These are phyloP conservation scores for Carettochelys insculpta DNA, from an alignment of 2,113 vertebrate genomes.

Conservation along the genomic window DNA sequence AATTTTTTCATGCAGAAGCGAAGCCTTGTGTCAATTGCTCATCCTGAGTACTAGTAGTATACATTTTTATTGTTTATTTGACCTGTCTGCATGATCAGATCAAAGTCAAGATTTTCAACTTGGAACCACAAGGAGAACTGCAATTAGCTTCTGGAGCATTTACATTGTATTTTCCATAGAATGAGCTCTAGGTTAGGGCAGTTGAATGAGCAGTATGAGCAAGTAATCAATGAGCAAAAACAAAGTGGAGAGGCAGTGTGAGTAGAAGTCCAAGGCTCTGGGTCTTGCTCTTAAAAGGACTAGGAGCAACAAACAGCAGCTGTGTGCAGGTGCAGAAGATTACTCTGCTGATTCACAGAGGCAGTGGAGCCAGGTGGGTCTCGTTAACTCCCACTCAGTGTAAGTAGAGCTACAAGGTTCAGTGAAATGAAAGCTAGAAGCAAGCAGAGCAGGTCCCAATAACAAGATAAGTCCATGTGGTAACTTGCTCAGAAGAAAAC, in stretches of 20 bases:
- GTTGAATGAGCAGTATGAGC: neutral
- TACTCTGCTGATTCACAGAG: neutral
- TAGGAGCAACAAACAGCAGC: neutral
- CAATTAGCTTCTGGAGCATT: neutral
- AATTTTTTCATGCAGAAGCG: rapidly evolving
- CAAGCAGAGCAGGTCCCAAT: neutral
- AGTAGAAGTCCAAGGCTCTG: neutral
- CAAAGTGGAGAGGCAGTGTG: neutral
- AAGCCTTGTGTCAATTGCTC: rapidly evolving
- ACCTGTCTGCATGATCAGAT: neutral
- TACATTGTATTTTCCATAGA: rapidly evolving
- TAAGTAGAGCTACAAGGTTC: neutral
- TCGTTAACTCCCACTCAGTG: neutral
- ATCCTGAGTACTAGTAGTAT: neutral
- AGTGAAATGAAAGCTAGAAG: neutral
- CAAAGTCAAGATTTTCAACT: rapidly evolving
- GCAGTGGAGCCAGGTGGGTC: neutral
- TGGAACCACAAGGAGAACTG: neutral
- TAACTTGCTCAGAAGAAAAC: neutral
- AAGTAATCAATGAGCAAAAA: neutral
- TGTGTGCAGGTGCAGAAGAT: neutral
- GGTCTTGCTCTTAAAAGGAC: too few relatives aligned
- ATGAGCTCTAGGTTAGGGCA: neutral
- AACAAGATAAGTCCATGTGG: neutral
- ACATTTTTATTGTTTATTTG: neutral